A percentile compares a stretch with the other conserved stretches of the same genome.
Evolutionary conservation across 1,140 invertebrate genomes (phyloP).

Genomic region (Macrobrachium rosenbergii): DNA sequence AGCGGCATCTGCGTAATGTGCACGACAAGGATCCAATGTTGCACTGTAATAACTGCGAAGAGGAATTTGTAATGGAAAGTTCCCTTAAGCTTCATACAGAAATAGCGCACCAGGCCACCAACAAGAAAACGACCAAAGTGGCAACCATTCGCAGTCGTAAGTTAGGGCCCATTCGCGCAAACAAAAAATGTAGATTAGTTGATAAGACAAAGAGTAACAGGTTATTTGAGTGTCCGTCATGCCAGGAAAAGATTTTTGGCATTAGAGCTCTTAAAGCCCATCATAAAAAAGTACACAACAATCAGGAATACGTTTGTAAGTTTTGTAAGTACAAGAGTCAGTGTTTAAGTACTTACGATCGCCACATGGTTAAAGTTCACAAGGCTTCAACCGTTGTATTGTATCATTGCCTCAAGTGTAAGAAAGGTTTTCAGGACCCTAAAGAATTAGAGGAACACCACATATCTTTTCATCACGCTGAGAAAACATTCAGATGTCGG

Average conservation of each 20-base stretch:
- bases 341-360: slow-evolving; percentile 48
- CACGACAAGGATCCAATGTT: slow-evolving; percentile 48
- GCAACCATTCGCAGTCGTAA: no score
- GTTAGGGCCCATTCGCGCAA: no score
- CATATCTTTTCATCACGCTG: slow-evolving; percentile 33
- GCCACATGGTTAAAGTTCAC: slow-evolving; percentile 58
- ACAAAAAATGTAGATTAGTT: neutral
- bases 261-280: slow-evolving; percentile 31
- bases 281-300: slow-evolving; percentile 47
- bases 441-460: slow-evolving; percentile 57
- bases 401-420: slow-evolving; percentile 48
- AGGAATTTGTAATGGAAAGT: slow-evolving; percentile 51
- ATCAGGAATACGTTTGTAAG: slow-evolving; percentile 55
- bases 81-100: slow-evolving; percentile 52
- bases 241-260: slow-evolving; percentile 39
- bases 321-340: slow-evolving; percentile 56
- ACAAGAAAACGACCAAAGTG: slow-evolving; percentile 22
- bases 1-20: slow-evolving; percentile 37
- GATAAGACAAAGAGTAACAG: slow-evolving; percentile 26
- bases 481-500: slow-evolving; percentile 38
- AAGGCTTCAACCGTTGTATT: slow-evolving; percentile 47
- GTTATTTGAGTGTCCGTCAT: slow-evolving; percentile 46
- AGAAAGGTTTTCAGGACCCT: slow-evolving; percentile 34
- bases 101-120: slow-evolving; percentile 45
- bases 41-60: slow-evolving; percentile 57